A percentile compares a stretch with the other conserved stretches of the same genome.
phyloP scores from a whole-genome alignment of 2,113 vertebrate species.

The Cavia porcellus region DNA sequence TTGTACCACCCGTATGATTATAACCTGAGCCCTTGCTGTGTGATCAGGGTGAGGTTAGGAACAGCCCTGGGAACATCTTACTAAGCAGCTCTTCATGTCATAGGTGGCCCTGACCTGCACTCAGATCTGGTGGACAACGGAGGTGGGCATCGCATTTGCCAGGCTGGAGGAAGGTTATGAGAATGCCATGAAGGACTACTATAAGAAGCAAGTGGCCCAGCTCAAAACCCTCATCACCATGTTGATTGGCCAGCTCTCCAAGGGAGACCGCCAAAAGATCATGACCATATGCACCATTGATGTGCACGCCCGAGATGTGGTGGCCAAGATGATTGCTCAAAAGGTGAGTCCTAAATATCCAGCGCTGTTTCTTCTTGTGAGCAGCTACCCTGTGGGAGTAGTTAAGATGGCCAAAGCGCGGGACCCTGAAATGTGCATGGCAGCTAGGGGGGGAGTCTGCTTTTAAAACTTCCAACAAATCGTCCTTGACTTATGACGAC shows the following conservation, averaged over 20 bases:
- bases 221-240: slow-evolving; percentile 95
- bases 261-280: slow-evolving; percentile 95
- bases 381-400: neutral
- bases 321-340: slow-evolving; percentile 95
- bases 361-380: neutral
- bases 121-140: slow-evolving; percentile 98
- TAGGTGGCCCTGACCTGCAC: slow-evolving; percentile 96
- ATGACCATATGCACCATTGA: slow-evolving; percentile 99
- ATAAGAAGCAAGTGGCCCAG: slow-evolving; percentile 96
- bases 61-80: neutral
- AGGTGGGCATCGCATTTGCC: slow-evolving; percentile 94
- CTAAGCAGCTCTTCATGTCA: neutral
- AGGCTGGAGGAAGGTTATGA: slow-evolving; percentile 96
- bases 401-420: neutral
- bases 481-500: neutral
- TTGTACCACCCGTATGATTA: neutral
- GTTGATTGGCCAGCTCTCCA: slow-evolving; percentile 95
- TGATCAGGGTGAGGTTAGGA: neutral
- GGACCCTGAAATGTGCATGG: neutral
- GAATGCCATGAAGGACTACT: slow-evolving; percentile 95
- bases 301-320: slow-evolving; percentile 97
- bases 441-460: neutral
- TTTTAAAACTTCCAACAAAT: neutral
- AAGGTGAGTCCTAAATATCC: slow-evolving; percentile 89
- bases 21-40: neutral